Base-by-base conservation (phyloP, 2,888 invertebrate species). In the Acanthoscelides obtectus region DNA sequence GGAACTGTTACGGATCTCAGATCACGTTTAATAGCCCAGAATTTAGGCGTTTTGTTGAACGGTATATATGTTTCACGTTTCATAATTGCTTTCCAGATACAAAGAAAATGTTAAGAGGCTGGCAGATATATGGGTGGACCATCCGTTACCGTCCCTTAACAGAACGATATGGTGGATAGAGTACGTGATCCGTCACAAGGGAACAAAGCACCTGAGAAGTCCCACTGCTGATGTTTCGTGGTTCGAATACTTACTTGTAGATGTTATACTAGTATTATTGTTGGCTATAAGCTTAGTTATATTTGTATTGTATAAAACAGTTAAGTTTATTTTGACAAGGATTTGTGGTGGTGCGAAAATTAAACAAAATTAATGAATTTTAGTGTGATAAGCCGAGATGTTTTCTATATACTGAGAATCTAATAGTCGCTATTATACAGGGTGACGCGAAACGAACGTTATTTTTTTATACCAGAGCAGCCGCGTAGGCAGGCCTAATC, bases 121-220 rank as follows among this genome's bases (percentile, higher is more conserved):
- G 12, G 64, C 71, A 17, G 20, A 69, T 17, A 64, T 79, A 4
- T 69, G 79, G 71, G 71, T 71, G 22, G 79, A 79, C 66, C 76
- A 79, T 69, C 81, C 80, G 5, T 77, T 79, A 76, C 78, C 72
- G 1, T 75, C 79, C 2, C 20, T 80, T 21, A 78, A 81, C 22
- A 77, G 75, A 70, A 81, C 79, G 0, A 71, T 81, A 3, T 82
- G 81, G 81, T 82, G 82, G 82, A 75, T 77, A 22, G 80, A 80
- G 68, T 80, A 80, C 70, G 77, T 79, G 5, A 77, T 80, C 20
- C 75, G 81, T 22, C 77, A 81, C 71, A 78, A 84, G 22, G 87
- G 87, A 0, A 87, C 87, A 0, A 81, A 81, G 5, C 86, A 87
- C 75, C 82, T 89, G 5, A 85, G 86, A 19, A 86, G 88, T 12